Evolutionary conservation across 2,113 vertebrate genomes (phyloP), one percentile per base, ranked within the genome.

Genomic region (Bubo scandiacus): DNA sequence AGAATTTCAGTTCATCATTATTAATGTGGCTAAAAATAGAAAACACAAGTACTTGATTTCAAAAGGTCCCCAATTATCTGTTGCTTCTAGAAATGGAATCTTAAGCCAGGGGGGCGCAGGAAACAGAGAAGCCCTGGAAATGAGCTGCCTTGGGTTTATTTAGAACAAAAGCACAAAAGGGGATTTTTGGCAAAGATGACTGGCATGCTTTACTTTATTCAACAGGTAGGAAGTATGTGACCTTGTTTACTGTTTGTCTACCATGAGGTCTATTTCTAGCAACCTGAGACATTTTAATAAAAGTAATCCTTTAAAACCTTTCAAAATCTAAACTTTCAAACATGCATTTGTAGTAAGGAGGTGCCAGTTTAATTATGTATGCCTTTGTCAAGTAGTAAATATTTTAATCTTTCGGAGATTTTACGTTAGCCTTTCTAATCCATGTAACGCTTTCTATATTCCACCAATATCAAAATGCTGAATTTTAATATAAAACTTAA

Each of bases 51-150:
- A 81, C 68, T 52, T 62, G 89, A 89, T 97, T 96, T 97, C 90
- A 93, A 97, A 98, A 97, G 95, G 95, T 96, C 73, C 92, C 95
- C 97, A 97, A 96, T 98, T 97, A 97, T 97, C 89, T 95, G 71
- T 96, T 87, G 54, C 98, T 97, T 97, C 92, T 93, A 92, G 97
- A 98, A 98, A 98, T 95, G 95, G 95, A 92, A 96, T 97, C 74
- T 40, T 97, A 96, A 97, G 94, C 92, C 17, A 8, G 45, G 43
- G 42, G 40, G 29, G 52, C 12, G 27, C 14, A 86, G 71, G 81
- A 97, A 94, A 81, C 75, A 98, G 96, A 98, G 93, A 97, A 92
- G 89, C 73, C 88, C 92, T 94, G 87, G 90, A 96, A 97, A 95
- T 96, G 74, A 97, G 93, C 77, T 96, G 89, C 88, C 88, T 87